Conservation (phyloP, 2,888 invertebrate species). For the Liodrosophila aerea region DNA sequence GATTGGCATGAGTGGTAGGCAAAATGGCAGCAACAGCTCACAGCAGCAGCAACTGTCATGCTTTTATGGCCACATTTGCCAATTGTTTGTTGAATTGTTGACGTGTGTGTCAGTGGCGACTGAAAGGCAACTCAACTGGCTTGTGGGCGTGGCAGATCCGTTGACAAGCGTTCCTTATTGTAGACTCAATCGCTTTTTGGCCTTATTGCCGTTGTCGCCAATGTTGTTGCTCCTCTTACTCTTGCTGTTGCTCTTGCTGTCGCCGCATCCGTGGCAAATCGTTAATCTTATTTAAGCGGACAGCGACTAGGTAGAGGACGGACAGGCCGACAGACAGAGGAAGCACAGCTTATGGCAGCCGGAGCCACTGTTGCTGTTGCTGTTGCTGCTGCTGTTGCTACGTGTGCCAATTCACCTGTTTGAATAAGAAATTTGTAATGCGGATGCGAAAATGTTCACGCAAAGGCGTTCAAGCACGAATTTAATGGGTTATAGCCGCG, state of each 20-base stretch:
- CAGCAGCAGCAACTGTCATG: slow-evolving; percentile 65
- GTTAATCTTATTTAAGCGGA: slow-evolving; percentile 68
- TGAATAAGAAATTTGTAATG: slow-evolving; percentile 29
- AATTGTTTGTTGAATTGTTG: slow-evolving; percentile 79
- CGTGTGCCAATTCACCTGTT: slow-evolving; percentile 53
- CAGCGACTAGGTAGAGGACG: slow-evolving; percentile 8
- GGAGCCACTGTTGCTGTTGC: too few relatives aligned
- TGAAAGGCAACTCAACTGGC: slow-evolving; percentile 28
- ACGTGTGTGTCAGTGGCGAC: slow-evolving; percentile 65
- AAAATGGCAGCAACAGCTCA: slow-evolving; percentile 32
- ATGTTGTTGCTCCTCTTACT: slow-evolving; percentile 5
- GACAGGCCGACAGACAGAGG: slow-evolving; percentile 4
- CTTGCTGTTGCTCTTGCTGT: slow-evolving; percentile 13
- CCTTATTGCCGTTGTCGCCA: slow-evolving; percentile 9
- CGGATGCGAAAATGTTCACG: slow-evolving; percentile 7
- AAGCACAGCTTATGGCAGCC: slow-evolving; percentile 32
- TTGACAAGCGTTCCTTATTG: slow-evolving; percentile 26
- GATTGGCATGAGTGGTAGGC: slow-evolving; percentile 29
- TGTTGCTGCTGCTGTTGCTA: too few relatives aligned
- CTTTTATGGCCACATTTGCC: slow-evolving; percentile 78
- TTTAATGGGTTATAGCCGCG: slow-evolving; percentile 17
- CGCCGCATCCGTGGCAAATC: slow-evolving; percentile 32
- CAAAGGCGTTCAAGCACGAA: slow-evolving; percentile 21
- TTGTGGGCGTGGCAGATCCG: slow-evolving; percentile 32
- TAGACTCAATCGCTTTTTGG: slow-evolving; percentile 22